Evolutionary conservation across 2,797 vertebrate genomes (phyloP).

Genomic region (Knipowitschia caucasica): DNA sequence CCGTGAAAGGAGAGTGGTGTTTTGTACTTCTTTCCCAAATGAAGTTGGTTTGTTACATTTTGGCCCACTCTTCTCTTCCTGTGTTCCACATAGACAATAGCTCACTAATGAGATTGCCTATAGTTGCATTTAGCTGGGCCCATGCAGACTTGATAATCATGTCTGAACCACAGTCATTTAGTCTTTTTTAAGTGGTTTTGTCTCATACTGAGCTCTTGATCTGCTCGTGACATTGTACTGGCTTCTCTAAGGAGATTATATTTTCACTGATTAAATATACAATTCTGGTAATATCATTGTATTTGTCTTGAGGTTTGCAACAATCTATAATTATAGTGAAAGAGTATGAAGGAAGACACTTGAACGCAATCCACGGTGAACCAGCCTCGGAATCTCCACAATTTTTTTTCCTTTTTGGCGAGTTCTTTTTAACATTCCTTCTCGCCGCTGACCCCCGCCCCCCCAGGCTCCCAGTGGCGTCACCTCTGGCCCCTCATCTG

Average conservation of each 20-base stretch:
- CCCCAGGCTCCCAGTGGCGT: slow-evolving; percentile 40
- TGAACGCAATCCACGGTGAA: slow-evolving; percentile 68
- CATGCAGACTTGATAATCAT: slow-evolving; percentile 39
- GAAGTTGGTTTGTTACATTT: slow-evolving; percentile 3
- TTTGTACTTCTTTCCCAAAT: background rate
- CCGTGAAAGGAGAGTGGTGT: background rate
- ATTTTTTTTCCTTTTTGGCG: slow-evolving; percentile 16
- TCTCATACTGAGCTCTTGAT: slow-evolving; percentile 27
- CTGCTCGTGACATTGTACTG: slow-evolving; percentile 2
- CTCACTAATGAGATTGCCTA: slow-evolving; percentile 30
- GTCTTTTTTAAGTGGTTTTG: slow-evolving; percentile 26
- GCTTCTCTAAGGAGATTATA: slow-evolving; percentile 13
- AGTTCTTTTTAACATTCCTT: slow-evolving; percentile 32
- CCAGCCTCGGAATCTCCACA: slow-evolving; percentile 60
- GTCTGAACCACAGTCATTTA: slow-evolving; percentile 31
- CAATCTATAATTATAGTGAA: slow-evolving; percentile 1
- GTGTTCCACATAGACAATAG: slow-evolving; percentile 10
- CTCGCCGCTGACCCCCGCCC: slow-evolving; percentile 41
- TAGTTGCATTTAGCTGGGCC: slow-evolving; percentile 39
- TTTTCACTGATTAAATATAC: slow-evolving; percentile 24
- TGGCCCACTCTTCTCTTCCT: background rate
- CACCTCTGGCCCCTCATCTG: slow-evolving; percentile 43
- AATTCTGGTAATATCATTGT: slow-evolving; percentile 1
- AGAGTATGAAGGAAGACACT: slow-evolving; percentile 47
- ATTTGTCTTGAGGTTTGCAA: slow-evolving; percentile 6